These are phyloP conservation scores for Rhodinocichla rosea DNA, from an alignment of 2,113 vertebrate genomes.

Conservation along the genomic window DNA sequence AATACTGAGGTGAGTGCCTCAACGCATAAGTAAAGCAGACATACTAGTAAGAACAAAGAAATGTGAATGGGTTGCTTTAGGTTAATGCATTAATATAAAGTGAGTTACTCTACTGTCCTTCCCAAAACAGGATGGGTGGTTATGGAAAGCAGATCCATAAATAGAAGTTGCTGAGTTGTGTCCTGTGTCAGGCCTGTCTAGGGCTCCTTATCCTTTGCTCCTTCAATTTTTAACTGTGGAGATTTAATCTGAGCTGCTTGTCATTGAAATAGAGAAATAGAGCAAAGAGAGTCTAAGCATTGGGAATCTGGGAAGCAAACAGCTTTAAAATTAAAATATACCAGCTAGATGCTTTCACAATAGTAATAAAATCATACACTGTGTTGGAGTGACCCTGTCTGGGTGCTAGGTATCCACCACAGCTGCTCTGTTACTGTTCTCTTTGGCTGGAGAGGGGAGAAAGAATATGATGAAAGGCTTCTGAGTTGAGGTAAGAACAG, in stretches of 20 bases:
- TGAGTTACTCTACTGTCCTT: not conserved
- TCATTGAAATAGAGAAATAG: not conserved
- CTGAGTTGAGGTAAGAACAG: not conserved
- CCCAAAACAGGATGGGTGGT: slow-evolving; percentile 23
- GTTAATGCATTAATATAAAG: not conserved
- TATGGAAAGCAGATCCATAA: slow-evolving; percentile 12
- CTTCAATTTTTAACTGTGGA: not conserved
- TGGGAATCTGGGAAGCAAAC: not conserved
- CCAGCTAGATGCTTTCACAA: not conserved
- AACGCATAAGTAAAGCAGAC: not conserved
- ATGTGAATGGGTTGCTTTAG: not conserved
- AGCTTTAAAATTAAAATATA: not conserved
- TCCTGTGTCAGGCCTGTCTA: slow-evolving; percentile 15
- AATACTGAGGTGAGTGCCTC: not conserved
- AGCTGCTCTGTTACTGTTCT: not conserved
- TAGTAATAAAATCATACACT: not conserved
- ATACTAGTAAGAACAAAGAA: not conserved
- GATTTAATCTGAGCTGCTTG: not conserved
- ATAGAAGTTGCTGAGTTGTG: slow-evolving; percentile 25
- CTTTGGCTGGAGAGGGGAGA: not conserved
- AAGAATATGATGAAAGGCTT: not conserved
- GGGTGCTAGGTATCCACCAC: not conserved
- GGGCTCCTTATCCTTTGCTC: not conserved
- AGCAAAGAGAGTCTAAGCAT: not conserved
- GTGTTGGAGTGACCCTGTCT: not conserved